These are phyloP conservation scores for Neelides sp. DNA, from an alignment of 1,140 invertebrate species.

Conservation along the genomic window DNA sequence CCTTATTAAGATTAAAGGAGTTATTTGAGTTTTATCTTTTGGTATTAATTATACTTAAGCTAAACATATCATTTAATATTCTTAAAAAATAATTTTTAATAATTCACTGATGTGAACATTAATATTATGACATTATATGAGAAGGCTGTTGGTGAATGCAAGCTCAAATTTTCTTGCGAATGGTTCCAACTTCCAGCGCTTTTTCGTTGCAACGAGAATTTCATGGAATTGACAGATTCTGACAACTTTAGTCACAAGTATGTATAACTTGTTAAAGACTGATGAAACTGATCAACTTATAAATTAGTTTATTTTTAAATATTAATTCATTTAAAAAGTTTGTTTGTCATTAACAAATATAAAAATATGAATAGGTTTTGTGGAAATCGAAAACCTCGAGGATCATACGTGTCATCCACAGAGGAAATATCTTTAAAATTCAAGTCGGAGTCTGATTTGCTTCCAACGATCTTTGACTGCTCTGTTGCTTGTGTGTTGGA, in stretches of 20 bases:
- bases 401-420: conserved; percentile 11
- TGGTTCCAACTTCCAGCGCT: conserved; percentile 29
- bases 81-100: too few relatives aligned
- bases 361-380: conserved; percentile 20
- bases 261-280: not conserved
- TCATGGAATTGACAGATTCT: conserved; percentile 16
- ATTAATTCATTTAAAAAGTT: not conserved
- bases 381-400: conserved; percentile 21
- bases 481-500: conserved; percentile 15
- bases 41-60: too few relatives aligned
- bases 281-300: not conserved
- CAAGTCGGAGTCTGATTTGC: conserved; percentile 12
- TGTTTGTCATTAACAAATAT: not conserved
- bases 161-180: conserved; percentile 9
- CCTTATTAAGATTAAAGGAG: too few relatives aligned
- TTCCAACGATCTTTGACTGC: conserved; percentile 27
- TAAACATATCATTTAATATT: too few relatives aligned
- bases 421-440: conserved; percentile 20
- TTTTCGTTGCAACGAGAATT: conserved; percentile 27
- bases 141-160: conserved; percentile 8
- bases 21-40: too few relatives aligned
- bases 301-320: not conserved
- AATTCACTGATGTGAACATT: too few relatives aligned
- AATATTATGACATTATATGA: too few relatives aligned
- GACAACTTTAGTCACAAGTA: conserved; percentile 14